Conservation (phyloP, 1,140 invertebrate genomes). For the Drosophila nigromelanica region DNA sequence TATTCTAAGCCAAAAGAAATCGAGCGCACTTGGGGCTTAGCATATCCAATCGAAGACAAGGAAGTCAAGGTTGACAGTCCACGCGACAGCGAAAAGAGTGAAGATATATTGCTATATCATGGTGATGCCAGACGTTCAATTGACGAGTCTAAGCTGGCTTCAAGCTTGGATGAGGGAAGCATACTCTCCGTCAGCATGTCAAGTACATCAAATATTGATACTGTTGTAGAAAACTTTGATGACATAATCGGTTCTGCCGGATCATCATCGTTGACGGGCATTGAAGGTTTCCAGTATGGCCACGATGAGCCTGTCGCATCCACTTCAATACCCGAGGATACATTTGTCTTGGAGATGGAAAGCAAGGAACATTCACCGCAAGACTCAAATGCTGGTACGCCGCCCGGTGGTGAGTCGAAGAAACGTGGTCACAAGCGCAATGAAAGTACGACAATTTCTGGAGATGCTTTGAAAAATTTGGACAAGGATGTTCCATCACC, state of each 20-base stretch:
- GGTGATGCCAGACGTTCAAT: slow-evolving; percentile 65
- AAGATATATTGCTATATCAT: slow-evolving; percentile 76
- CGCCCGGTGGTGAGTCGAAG: slow-evolving; percentile 86
- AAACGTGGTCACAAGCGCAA: slow-evolving; percentile 85
- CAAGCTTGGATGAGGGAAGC: slow-evolving; percentile 86
- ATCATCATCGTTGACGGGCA: slow-evolving; percentile 78
- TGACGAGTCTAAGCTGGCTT: slow-evolving; percentile 84
- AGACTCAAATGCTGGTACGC: slow-evolving; percentile 75
- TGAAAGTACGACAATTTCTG: slow-evolving; percentile 85
- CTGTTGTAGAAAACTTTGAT: slow-evolving; percentile 86
- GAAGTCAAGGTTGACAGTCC: slow-evolving; percentile 63
- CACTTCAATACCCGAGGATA: slow-evolving; percentile 63
- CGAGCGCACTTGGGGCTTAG: slow-evolving; percentile 72
- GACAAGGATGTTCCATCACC: slow-evolving; percentile 59
- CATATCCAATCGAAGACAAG: slow-evolving; percentile 72
- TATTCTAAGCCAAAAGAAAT: slow-evolving; percentile 72
- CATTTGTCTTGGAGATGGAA: slow-evolving; percentile 76
- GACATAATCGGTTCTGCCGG: slow-evolving; percentile 85
- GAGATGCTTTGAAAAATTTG: slow-evolving; percentile 70
- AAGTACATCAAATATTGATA: slow-evolving; percentile 85
- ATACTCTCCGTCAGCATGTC: slow-evolving; percentile 85
- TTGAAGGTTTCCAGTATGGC: slow-evolving; percentile 73
- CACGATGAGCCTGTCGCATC: slow-evolving; percentile 82
- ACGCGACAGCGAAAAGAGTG: slow-evolving; percentile 61
- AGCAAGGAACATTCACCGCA: slow-evolving; percentile 85